Conservation (phyloP, 2,888 invertebrate genomes). For the Agrilus mali region DNA sequence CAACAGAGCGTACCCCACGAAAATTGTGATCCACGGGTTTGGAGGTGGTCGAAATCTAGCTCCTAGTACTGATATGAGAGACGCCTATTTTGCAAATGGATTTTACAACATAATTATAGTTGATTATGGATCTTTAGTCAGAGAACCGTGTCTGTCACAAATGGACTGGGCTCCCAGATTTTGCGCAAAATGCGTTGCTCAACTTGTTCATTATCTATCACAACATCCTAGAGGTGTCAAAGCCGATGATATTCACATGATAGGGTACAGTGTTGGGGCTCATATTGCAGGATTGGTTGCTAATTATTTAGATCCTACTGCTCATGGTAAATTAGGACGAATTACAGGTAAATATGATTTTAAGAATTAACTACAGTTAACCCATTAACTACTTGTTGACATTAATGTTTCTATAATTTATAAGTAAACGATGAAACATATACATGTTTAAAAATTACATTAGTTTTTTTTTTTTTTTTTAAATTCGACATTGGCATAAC, state of each 20-base stretch:
- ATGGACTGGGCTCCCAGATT: conserved; percentile 36
- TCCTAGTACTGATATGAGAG: conserved; percentile 73
- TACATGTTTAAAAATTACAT: too few species aligned
- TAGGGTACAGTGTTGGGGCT: conserved; percentile 79
- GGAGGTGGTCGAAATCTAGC: conserved; percentile 71
- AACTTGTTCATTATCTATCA: conserved; percentile 64
- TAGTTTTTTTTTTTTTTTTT: too few species aligned
- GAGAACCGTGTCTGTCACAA: conserved; percentile 67
- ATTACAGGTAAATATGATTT: conserved; percentile 52
- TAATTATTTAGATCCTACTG: conserved; percentile 61
- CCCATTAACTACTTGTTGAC: too few species aligned
- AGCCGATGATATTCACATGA: conserved; percentile 64
- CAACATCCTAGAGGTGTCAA: conserved; percentile 64
- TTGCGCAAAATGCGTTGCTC: conserved; percentile 60
- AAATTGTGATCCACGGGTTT: conserved; percentile 85
- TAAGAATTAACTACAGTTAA: too few species aligned
- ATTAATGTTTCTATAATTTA: too few species aligned
- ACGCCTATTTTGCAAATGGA: conserved; percentile 68
- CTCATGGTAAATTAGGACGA: conserved; percentile 65
- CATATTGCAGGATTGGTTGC: conserved; percentile 76
- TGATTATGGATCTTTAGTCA: conserved; percentile 68
- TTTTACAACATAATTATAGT: conserved; percentile 79
- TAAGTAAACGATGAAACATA: background rate
- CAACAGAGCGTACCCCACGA: conserved; percentile 66
- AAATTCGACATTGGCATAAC: background rate